Evolutionary conservation across 1,140 invertebrate genomes (phyloP), one percentile per base, ranked within the genome.

Genomic region (Ericerus pela): DNA sequence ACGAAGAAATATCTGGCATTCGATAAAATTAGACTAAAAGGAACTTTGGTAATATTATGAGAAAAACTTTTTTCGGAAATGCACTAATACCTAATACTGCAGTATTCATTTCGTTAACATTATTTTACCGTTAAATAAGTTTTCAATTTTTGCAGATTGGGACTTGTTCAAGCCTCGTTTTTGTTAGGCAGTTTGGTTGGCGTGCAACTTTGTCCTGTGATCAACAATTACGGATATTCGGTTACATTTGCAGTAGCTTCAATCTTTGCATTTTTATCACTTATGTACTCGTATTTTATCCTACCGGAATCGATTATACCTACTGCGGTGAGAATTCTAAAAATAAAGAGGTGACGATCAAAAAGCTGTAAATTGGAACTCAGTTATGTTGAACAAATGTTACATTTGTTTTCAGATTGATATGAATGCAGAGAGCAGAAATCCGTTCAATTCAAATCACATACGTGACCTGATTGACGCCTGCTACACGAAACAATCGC

Each of bases 401-500:
- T n/a, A 38, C 14, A 18, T 16, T 38, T 3, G 20, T 38, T 38
- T n/a, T 47, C 20, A 47, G 41, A 16, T 47, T 6, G 41, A 47
- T 12, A 65, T 73, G 2, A 60, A 73, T 61, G 65, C 66, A 64
- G 38, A 36, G 5, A 69, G 60, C 28, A 64, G 61, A 14, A 68
- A 72, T 16, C 62, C 82, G 10, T 74, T 83, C 58, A 73, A 79
- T 56, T 61, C 73, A 10, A 61, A 66, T 3, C 68, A 79, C 24
- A 69, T 84, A 1, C 74, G 69, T 54, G 75, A 79, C 57, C 76
- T 82, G 70, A 58, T 79, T 29, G 64, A 62, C 51, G 75, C 77
- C 52, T 78, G 78, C 61, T 75, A 76, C 55, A 79, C 76, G 61
- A 66, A 64, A 37, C 72, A 81, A 56, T 69, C 74, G 4, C 76